phyloP scores from a whole-genome alignment of 1,140 invertebrate genomes.

The Ptiloglossa arizonensis region DNA sequence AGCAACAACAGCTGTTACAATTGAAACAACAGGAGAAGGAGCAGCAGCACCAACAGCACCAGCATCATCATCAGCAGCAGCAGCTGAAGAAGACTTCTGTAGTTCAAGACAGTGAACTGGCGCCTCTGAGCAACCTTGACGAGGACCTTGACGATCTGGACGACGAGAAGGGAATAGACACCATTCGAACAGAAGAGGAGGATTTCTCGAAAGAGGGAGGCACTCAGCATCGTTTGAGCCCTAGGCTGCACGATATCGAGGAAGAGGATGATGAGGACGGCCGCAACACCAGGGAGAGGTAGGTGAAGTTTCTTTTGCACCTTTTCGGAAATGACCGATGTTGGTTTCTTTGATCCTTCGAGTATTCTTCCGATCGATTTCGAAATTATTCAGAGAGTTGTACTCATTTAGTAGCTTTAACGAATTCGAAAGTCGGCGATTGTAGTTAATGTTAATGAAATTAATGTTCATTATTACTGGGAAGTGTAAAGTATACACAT shows the following conservation, averaged over 20 bases:
- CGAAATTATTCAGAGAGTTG: too few species aligned
- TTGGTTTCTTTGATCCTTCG: slow-evolving; percentile 1
- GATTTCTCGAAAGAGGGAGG: slow-evolving; percentile 70
- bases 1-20: slow-evolving; percentile 45
- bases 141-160: slow-evolving; percentile 67
- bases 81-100: background rate
- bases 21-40: slow-evolving; percentile 43
- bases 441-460: too few species aligned
- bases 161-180: slow-evolving; percentile 46
- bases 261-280: slow-evolving; percentile 82
- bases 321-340: background rate
- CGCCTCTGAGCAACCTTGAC: slow-evolving; percentile 72
- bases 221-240: slow-evolving; percentile 77
- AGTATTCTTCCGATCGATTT: background rate
- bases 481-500: too few species aligned
- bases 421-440: too few species aligned
- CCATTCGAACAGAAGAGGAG: slow-evolving; percentile 60
- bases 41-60: slow-evolving; percentile 50
- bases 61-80: slow-evolving; percentile 47
- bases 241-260: slow-evolving; percentile 82
- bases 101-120: slow-evolving; percentile 54
- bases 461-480: too few species aligned
- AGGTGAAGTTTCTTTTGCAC: slow-evolving; percentile 52
- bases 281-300: slow-evolving; percentile 77
- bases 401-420: too few species aligned